Conservation (phyloP, 2,888 invertebrate species). For the Stictocephala bisonia region DNA sequence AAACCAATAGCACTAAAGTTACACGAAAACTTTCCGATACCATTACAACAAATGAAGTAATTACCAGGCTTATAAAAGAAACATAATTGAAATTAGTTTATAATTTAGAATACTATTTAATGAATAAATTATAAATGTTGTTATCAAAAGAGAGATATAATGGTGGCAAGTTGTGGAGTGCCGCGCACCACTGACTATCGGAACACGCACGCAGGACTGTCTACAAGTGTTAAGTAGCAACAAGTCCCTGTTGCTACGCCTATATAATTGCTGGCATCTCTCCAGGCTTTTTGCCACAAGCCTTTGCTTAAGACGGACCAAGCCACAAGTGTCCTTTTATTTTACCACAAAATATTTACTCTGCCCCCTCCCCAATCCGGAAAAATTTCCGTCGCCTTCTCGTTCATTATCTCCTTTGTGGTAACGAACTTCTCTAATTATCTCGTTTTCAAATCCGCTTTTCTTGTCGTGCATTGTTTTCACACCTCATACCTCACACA, state of each 20-base stretch:
- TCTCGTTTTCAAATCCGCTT: not conserved
- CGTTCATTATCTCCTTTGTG: not conserved
- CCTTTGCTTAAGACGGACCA: constrained; percentile 15
- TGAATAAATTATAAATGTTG: too few relatives aligned
- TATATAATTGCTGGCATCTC: constrained; percentile 40
- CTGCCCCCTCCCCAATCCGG: not conserved
- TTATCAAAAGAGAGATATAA: too few relatives aligned
- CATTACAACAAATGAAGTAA: too few relatives aligned
- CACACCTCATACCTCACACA: too few relatives aligned
- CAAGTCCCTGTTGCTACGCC: constrained; percentile 42
- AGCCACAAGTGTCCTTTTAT: constrained; percentile 41
- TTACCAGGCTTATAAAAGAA: too few relatives aligned
- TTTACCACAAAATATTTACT: constrained; percentile 41
- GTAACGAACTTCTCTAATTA: not conserved
- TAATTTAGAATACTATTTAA: too few relatives aligned
- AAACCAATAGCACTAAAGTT: too few relatives aligned
- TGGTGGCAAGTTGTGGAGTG: too few relatives aligned
- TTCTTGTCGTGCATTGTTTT: not conserved
- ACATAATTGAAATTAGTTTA: too few relatives aligned
- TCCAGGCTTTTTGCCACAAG: constrained; percentile 38
- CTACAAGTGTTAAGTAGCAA: constrained; percentile 22
- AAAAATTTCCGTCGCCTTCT: not conserved
- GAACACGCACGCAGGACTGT: too few relatives aligned
- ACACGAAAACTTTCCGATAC: too few relatives aligned
- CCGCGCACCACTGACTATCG: too few relatives aligned